Evolutionary conservation across 2,888 invertebrate species (phyloP).

Genomic region (Geotrupes spiniger): DNA sequence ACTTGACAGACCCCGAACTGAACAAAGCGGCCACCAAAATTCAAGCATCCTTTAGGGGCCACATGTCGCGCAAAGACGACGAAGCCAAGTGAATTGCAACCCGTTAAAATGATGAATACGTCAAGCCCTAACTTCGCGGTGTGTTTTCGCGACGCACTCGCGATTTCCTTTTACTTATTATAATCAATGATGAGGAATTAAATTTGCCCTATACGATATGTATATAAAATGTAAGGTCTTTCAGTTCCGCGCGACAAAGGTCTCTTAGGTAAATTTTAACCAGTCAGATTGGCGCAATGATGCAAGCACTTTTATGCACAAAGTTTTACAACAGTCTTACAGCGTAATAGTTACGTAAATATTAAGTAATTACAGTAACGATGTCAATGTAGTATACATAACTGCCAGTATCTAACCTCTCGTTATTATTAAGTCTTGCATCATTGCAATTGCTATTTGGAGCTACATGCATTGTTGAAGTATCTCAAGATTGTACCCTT

Average conservation of each 20-base stretch:
- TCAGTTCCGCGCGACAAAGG: too few relatives aligned
- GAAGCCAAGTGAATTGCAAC: slow-evolving; percentile 30
- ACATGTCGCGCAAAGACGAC: slow-evolving; percentile 79
- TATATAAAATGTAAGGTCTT: slow-evolving; percentile 1
- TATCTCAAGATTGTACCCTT: too few relatives aligned
- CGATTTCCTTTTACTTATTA: slow-evolving; percentile 10
- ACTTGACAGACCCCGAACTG: slow-evolving; percentile 80
- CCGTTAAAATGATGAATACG: neutral
- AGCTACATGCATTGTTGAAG: too few relatives aligned
- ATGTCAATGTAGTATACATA: too few relatives aligned
- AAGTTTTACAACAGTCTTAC: too few relatives aligned
- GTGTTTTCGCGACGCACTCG: slow-evolving; percentile 8
- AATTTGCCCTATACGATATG: neutral
- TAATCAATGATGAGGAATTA: neutral
- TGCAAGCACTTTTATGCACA: too few relatives aligned
- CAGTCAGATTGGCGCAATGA: too few relatives aligned
- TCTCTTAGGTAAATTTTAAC: too few relatives aligned
- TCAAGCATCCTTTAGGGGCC: slow-evolving; percentile 88
- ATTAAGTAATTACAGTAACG: neutral
- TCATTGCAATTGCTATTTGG: too few relatives aligned
- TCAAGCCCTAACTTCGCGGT: neutral
- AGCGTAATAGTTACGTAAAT: too few relatives aligned
- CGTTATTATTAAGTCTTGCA: too few relatives aligned
- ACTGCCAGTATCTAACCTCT: too few relatives aligned
- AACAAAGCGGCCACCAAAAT: slow-evolving; percentile 90